Conservation (phyloP, 1,140 invertebrate genomes). For the Apocrypta bakeri region DNA sequence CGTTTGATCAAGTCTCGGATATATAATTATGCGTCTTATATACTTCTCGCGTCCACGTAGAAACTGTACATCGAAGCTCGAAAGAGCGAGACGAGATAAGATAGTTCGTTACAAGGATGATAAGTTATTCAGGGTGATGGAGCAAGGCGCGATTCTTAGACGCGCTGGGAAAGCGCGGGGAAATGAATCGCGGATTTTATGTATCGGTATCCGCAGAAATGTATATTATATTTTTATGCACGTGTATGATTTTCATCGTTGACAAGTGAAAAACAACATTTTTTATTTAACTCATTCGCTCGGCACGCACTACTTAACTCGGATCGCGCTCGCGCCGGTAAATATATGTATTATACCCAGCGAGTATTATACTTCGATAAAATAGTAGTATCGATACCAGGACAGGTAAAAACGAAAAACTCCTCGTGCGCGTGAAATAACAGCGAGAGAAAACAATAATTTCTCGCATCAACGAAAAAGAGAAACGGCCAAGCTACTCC, state of each 20-base stretch:
- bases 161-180: not conserved
- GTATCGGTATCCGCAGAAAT: too few relatives aligned
- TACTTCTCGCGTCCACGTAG: not conserved
- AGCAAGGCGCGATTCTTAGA: not conserved
- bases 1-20: too few relatives aligned
- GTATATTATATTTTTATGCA: too few relatives aligned
- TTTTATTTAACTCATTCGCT: not conserved
- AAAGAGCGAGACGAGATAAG: not conserved
- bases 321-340: too few relatives aligned
- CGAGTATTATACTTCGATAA: too few relatives aligned
- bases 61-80: not conserved
- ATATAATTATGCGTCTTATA: not conserved
- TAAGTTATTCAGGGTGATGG: not conserved
- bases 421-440: not conserved
- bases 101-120: not conserved
- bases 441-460: slow-evolving; percentile 21
- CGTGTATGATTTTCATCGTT: not conserved
- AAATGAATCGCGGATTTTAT: not conserved
- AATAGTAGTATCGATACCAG: too few relatives aligned
- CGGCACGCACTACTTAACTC: not conserved
- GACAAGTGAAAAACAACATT: not conserved
- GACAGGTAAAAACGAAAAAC: not conserved
- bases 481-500: slow-evolving; percentile 5
- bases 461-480: slow-evolving; percentile 24
- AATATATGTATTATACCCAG: too few relatives aligned